Evolutionary conservation across 2,888 invertebrate genomes (phyloP), one percentile per base, ranked within the genome.

Genomic region (Endomychus coccineus): DNA sequence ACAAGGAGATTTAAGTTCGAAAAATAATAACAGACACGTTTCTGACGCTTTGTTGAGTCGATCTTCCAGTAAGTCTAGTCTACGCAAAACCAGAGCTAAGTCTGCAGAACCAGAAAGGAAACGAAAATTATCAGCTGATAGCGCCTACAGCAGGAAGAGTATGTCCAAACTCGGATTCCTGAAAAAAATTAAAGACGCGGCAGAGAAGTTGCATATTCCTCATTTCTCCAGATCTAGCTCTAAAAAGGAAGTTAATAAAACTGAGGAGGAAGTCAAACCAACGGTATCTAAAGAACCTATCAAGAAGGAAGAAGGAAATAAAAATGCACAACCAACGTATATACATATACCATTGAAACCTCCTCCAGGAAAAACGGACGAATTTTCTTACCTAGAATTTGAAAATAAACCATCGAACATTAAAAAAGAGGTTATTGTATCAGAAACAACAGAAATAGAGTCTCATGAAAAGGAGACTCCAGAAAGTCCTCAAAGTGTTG

Each of bases 341-440:
- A 66, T 67, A 38, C 59, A 64, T 43, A 66, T 67, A 47, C 66
- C 66, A 3, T 43, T 66, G 7, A 66, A 64, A 51, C 62, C 62
- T 32, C 62, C 63, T 4, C 51, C 58, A 3, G 65, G 63, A 5
- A 45, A 63, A 54, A 56, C 57, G 1, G 66, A 66, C 36, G 61
- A 66, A 48, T 64, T 62, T 45, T 64, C 64, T 0, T 47, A 62
- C 43, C 44, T 62, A 12, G 62, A 60, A 49, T 58, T 56, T 43
- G 59, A 55, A 33, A 53, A 54, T 13, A 49, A 50, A 28, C 30
- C 37, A 14, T 31, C 39, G 10, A 10, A 28, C 11, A 16, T 28
- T n/a, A 42, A 34, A 15, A 36, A 35, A 30, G 33, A 34, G 17
- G 15, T 25, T 15, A 34, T 22, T 27, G 27, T 7, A 35, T 22